These are phyloP conservation scores for Temnothorax ravouxi DNA, from an alignment of 2,888 invertebrate species.

Conservation along the genomic window DNA sequence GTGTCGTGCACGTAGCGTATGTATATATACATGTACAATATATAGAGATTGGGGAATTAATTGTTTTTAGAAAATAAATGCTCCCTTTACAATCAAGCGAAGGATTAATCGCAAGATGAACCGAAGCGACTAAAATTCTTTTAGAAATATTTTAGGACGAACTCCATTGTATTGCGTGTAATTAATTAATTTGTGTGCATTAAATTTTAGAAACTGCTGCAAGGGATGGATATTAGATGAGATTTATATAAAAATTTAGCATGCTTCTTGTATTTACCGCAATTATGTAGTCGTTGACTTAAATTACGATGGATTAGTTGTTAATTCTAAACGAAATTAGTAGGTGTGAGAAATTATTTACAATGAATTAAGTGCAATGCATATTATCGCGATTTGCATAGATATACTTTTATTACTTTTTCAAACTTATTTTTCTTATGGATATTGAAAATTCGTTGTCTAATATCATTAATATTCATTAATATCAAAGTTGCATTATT, in stretches of 20 bases:
- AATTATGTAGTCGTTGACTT: slow-evolving; percentile 31
- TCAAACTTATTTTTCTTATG: neutral
- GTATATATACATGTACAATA: neutral
- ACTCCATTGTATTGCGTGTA: neutral
- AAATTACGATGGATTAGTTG: neutral
- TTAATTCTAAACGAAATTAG: slow-evolving; percentile 14
- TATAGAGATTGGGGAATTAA: neutral
- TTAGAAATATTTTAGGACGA: slow-evolving; percentile 15
- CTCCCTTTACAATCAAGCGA: neutral
- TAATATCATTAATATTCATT: slow-evolving; percentile 11
- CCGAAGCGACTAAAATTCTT: neutral
- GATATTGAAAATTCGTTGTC: slow-evolving; percentile 5
- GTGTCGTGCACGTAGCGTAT: neutral
- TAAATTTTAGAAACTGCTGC: slow-evolving; percentile 22
- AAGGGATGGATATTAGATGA: slow-evolving; percentile 11
- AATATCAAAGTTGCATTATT: slow-evolving; percentile 16
- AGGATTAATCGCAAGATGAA: neutral
- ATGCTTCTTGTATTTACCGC: neutral
- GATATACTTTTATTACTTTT: neutral
- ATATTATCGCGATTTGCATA: slow-evolving; percentile 36
- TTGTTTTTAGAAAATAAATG: slow-evolving; percentile 1
- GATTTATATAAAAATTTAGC: slow-evolving; percentile 18
- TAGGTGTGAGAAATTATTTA: neutral
- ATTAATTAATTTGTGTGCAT: slow-evolving; percentile 22
- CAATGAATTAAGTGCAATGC: slow-evolving; percentile 38